Percentiles rank a stretch among this genome's conserved stretches.
Conservation (phyloP, 1,140 invertebrate genomes). For the Drosophila jambulina region DNA sequence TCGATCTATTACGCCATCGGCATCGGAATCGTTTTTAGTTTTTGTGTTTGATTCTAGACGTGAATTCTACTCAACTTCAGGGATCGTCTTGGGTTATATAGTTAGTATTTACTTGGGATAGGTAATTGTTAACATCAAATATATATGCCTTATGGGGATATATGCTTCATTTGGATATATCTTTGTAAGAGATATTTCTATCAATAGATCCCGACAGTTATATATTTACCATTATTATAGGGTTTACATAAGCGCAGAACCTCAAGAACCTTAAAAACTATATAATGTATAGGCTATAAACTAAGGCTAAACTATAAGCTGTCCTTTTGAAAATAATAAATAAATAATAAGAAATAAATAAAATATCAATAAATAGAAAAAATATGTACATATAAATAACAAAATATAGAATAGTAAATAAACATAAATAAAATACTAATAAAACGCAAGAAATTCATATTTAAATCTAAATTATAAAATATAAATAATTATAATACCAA, state of each 20-base stretch:
- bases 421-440: too few relatives aligned
- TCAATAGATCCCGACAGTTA: neutral
- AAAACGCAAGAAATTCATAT: too few relatives aligned
- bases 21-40: constrained; percentile 30
- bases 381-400: too few relatives aligned
- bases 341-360: too few relatives aligned
- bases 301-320: too few relatives aligned
- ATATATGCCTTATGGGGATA: neutral
- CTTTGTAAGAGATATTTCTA: neutral
- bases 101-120: neutral
- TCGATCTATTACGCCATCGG: constrained; percentile 78
- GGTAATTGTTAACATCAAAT: neutral
- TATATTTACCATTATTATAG: neutral
- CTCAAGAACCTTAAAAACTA: neutral
- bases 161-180: neutral
- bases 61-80: neutral
- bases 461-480: too few relatives aligned
- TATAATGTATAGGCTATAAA: neutral
- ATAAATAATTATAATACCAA: too few relatives aligned
- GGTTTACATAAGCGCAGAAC: neutral
- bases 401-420: too few relatives aligned
- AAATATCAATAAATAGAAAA: too few relatives aligned
- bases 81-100: neutral
- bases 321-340: too few relatives aligned
- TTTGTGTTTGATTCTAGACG: constrained; percentile 1